Base-by-base conservation (phyloP, 2,888 invertebrate species). In the Unio pictorum region DNA sequence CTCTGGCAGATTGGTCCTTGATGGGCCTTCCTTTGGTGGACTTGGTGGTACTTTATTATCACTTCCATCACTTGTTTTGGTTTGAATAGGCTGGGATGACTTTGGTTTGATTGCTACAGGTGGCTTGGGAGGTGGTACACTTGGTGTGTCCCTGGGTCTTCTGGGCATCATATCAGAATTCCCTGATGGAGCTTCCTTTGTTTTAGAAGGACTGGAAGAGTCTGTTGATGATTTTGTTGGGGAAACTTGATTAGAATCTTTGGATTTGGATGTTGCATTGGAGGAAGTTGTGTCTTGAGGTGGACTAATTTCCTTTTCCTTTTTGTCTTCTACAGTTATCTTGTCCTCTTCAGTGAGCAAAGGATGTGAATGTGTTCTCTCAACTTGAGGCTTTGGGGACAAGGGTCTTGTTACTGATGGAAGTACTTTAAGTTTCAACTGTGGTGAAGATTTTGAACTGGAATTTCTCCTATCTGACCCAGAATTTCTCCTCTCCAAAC, bases 381-480 rank as follows among this genome's bases (percentile, higher is more conserved):
- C 72, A 26, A 64, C 56, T 18, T 64, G 67, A 28, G 75, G 68
- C 30, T 72, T 74, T 26, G 74, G 74, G 26, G 75, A 72, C 7
- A 73, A 62, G 30, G 76, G 71, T 54, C 71, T 68, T 34, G 66
- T 64, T 2, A 68, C 59, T 3, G 65, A 59, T 4, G 76, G 80
- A 23, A 78, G 63, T 7, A 77, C 75, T 70, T 80, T 80, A 17
- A 69, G 57, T 69, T 81, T 81, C 69, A 76, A 69, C 61, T 74
- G 79, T 34, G 77, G 75, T 20, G 76, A 75, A n/a, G 73, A 67
- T 57, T 73, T 75, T 54, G 72, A 74, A 23, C 28, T 57, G 6
- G 66, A 56, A 5, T 64, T 68, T 58, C 71, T 70, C 61, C 72
- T 78, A 18, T 77, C 74, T 20, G 66, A 59, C 28, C 71, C 72